Evolutionary conservation across 92 coral and sea anemone species (phyloP), one percentile per base, ranked within the genome.

Genomic region (Pocillopora meandrina): DNA sequence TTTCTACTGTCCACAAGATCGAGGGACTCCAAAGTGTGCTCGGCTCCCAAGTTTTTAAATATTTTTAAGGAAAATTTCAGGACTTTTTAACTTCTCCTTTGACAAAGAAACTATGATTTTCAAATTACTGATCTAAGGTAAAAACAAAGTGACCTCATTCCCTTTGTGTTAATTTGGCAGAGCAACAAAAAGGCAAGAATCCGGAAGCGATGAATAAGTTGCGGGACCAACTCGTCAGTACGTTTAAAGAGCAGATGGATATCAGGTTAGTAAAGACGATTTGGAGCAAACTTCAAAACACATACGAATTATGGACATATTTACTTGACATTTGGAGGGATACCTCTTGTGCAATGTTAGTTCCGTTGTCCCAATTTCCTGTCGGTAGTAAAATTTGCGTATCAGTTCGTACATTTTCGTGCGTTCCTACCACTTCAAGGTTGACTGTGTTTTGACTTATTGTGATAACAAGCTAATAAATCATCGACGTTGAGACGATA

Each of bases 231-330:
- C 93, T 94, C 26, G 98, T 94, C 86, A 83, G 95, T 66, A 94
- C 98, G 15, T 94, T 94, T 72, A 90, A 89, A 31, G 98, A 94
- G 69, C 98, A 94, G 82, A 94, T 94, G 98, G 98, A 94, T 34
- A 94, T 94, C 65, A 86, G 97, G 97, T 93, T 26, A 61, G 63
- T 19, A 13, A 49, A 7, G 5, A 19, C 61, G 18, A 68, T 33
- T 68, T 68, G 15, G 16, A 16, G 12, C 72, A 13, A 67, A 33
- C 34, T 8, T 65, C 34, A 31, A 6, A 34, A 63, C 42, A 6
- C 10, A 52, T 70, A 70, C 21, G 21, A 49, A 16, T 17, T 35
- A 10, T 20, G 56, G 74, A 6, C 23, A 20, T 70, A 35, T 36
- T 70, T 6, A 33, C 14, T 20, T 70, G 10, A 36, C 56, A 6